Conservation (phyloP, 2,113 vertebrate genomes). For the Anguilla rostrata region DNA sequence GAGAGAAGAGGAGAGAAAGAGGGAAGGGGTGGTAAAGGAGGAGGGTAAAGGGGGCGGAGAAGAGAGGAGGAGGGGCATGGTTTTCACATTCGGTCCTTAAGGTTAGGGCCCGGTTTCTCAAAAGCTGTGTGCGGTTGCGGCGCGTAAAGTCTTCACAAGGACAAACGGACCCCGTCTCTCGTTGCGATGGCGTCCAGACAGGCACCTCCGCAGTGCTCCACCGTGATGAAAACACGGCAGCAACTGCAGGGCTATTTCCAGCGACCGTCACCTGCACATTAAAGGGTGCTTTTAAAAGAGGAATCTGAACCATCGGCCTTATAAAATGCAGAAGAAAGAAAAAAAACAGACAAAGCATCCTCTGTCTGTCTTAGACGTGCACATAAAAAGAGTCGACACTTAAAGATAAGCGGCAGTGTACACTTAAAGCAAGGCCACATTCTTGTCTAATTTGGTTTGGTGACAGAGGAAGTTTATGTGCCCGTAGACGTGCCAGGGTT, state of each 20-base stretch:
- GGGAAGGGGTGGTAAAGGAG: background rate
- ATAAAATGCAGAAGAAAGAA: conserved; percentile 37
- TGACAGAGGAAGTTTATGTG: background rate
- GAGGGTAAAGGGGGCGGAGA: background rate
- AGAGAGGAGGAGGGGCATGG: background rate
- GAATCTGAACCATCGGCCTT: conserved; percentile 45
- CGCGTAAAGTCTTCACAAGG: background rate
- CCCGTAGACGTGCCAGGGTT: conserved; percentile 35
- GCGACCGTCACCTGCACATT: conserved; percentile 52
- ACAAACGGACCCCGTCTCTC: conserved; percentile 20
- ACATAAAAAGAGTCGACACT: conserved; percentile 3
- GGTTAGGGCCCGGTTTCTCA: conserved; percentile 29
- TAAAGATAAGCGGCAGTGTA: background rate
- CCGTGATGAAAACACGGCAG: conserved; percentile 48
- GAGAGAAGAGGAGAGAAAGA: background rate
- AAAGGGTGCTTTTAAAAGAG: conserved; percentile 53
- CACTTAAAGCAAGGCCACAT: background rate
- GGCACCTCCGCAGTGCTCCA: conserved; percentile 38
- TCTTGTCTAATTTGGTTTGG: background rate
- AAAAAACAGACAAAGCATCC: conserved; percentile 42
- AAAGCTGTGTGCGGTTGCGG: background rate
- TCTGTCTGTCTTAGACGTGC: conserved; percentile 40
- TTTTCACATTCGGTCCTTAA: background rate
- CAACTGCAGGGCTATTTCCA: conserved; percentile 73
- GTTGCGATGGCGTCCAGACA: conserved; percentile 48